phyloP scores from a whole-genome alignment of 1,140 invertebrate genomes.

The Lepidostoma basale region DNA sequence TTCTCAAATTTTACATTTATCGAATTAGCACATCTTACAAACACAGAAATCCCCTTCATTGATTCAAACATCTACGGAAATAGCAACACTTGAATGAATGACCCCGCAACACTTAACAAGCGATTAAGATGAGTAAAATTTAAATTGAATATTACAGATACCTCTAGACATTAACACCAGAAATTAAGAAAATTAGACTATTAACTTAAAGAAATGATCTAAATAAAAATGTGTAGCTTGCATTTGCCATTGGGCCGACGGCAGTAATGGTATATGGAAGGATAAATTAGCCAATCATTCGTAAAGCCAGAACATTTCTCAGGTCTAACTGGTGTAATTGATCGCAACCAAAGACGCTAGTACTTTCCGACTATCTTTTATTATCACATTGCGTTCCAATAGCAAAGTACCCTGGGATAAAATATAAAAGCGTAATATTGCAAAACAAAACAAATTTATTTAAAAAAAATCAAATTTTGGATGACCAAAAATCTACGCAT shows the following conservation, averaged over 20 bases:
- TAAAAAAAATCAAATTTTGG: constrained; percentile 18
- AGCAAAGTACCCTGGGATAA: constrained; percentile 30
- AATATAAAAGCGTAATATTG: constrained; percentile 29
- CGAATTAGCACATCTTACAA: too few species aligned
- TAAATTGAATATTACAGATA: constrained; percentile 32
- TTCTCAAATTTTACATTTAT: too few species aligned
- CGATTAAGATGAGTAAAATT: constrained; percentile 34
- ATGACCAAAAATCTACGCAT: constrained; percentile 4
- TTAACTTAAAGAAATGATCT: constrained; percentile 37
- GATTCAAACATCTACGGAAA: too few species aligned
- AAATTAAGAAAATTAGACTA: constrained; percentile 36
- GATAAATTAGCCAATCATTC: neutral
- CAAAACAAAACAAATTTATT: constrained; percentile 27
- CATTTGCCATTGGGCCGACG: neutral
- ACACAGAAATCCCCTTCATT: too few species aligned
- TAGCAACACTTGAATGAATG: too few species aligned
- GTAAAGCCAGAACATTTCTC: neutral
- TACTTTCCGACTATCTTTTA: neutral
- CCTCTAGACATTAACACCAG: constrained; percentile 40
- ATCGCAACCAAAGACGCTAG: neutral
- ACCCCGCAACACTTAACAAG: too few species aligned
- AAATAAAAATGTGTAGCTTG: constrained; percentile 24
- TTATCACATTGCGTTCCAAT: constrained; percentile 21
- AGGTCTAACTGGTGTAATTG: neutral
- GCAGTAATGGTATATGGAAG: neutral